A percentile compares a stretch with the other conserved stretches of the same genome.
phyloP scores from a whole-genome alignment of 2,888 invertebrate genomes.

The Cryptus viduatorius region DNA sequence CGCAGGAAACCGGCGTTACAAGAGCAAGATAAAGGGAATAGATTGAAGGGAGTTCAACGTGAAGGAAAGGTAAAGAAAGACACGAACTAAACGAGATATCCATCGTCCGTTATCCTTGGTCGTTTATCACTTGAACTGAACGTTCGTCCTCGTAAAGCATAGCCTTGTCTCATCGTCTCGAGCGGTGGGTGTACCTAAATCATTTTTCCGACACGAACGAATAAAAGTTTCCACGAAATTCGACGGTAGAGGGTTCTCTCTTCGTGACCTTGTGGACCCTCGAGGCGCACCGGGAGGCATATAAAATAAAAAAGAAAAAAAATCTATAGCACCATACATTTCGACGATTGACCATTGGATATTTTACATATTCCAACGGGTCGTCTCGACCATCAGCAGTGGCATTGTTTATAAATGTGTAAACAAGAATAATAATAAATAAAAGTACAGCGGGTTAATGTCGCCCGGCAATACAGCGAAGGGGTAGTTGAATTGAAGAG shows the following conservation, averaged over 20 bases:
- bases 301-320: slow-evolving; percentile 4
- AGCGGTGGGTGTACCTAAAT: slow-evolving; percentile 78
- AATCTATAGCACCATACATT: slow-evolving; percentile 11
- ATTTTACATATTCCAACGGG: slow-evolving; percentile 45
- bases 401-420: slow-evolving; percentile 21
- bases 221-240: slow-evolving; percentile 67
- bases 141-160: slow-evolving; percentile 71
- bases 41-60: slow-evolving; percentile 46
- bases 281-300: not conserved
- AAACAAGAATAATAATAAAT: slow-evolving; percentile 80
- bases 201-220: slow-evolving; percentile 66
- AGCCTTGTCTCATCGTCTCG: slow-evolving; percentile 77
- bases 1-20: slow-evolving; percentile 42
- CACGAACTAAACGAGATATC: slow-evolving; percentile 69
- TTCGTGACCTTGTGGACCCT: slow-evolving; percentile 59
- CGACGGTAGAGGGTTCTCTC: slow-evolving; percentile 22
- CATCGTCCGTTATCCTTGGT: slow-evolving; percentile 67
- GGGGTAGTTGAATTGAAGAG: slow-evolving; percentile 39
- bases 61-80: slow-evolving; percentile 46
- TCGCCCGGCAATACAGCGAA: slow-evolving; percentile 39
- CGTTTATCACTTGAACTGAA: slow-evolving; percentile 68
- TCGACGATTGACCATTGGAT: slow-evolving; percentile 45
- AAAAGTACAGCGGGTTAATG: slow-evolving; percentile 80
- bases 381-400: slow-evolving; percentile 22
- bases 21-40: slow-evolving; percentile 65